Base-by-base conservation (phyloP, 2,113 vertebrate species). In the Paramormyrops kingsleyae region DNA sequence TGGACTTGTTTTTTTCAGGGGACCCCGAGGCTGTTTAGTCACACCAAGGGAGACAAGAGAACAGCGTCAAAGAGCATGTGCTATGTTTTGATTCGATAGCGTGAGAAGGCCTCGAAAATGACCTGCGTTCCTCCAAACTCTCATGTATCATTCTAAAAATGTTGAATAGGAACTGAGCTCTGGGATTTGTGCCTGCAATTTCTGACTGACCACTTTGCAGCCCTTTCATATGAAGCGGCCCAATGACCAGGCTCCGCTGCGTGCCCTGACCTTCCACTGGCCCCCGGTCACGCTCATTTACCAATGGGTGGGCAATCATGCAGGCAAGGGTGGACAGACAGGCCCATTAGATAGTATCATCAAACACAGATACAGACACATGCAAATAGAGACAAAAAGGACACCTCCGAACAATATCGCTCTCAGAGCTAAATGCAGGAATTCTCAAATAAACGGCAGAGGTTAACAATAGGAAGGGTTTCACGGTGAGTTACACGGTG, bases 101-200 rank as follows among this genome's bases (percentile, higher is more conserved):
- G 19, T n/a, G 56, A n/a, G 24, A n/a, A 10, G 44, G 86, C 88
- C 39, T 77, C 52, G 87, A 89, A 90, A 35, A 87, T 92, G 90
- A 94, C 93, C 94, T 93, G 91, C 74, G 15, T 91, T 91, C 85
- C 89, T 88, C 92, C 93, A 90, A 94, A 91, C 93, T 92, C 94
- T 94, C 92, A 90, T 87, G 93, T 91, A 89, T 93, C 89, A 91
- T 95, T 94, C 95, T 94, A 92, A 92, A 88, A 92, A 89, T 88
- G 88, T 92, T 91, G 39, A 91, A 10, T 49, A 77, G 88, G 70
- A 62, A 88, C 89, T 90, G 42, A 88, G 80, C 83, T 91, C 90
- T 90, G 90, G 93, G 92, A 90, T 92, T 90, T 90, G 31, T 87
- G 24, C 35, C 83, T 27, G 74, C 24, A 31, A 91, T 88, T 92